Conservation (phyloP, 2,113 vertebrate genomes). For the Anser cygnoides region DNA sequence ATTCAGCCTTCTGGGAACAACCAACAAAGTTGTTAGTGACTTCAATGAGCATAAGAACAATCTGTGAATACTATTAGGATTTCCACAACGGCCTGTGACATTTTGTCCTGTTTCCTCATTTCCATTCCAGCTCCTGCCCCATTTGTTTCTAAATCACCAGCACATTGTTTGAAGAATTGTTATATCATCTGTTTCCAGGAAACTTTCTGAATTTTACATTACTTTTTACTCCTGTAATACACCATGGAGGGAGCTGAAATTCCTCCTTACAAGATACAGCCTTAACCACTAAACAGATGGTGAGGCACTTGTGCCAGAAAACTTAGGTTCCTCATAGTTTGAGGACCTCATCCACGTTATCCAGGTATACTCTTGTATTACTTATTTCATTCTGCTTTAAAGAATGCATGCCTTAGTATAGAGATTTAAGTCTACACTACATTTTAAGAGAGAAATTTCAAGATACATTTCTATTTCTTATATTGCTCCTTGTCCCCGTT, state of each 20-base stretch:
- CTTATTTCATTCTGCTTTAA: not conserved
- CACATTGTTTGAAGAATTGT: conserved; percentile 41
- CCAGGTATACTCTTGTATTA: not conserved
- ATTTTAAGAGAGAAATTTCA: not conserved
- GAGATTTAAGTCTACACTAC: not conserved
- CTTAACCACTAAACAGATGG: not conserved
- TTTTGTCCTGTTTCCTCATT: conserved; percentile 12
- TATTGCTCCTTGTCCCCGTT: not conserved
- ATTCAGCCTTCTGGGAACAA: not conserved
- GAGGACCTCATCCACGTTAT: not conserved
- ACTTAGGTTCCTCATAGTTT: not conserved
- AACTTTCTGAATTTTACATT: conserved; percentile 52
- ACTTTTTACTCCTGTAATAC: not conserved
- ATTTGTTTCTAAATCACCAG: conserved; percentile 26
- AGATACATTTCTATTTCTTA: not conserved
- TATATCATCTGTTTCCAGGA: conserved; percentile 58
- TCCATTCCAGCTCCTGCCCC: conserved; percentile 2
- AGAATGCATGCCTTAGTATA: not conserved
- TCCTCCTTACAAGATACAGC: conserved; percentile 3
- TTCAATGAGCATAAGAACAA: not conserved
- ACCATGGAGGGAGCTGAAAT: not conserved
- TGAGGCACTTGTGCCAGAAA: not conserved
- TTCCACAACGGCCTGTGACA: not conserved
- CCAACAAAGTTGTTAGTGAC: not conserved
- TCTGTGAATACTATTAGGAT: conserved; percentile 36